Evolutionary conservation across 2,797 vertebrate species (phyloP), one percentile per base, ranked within the genome.

Genomic region (Rachycentron canadum): DNA sequence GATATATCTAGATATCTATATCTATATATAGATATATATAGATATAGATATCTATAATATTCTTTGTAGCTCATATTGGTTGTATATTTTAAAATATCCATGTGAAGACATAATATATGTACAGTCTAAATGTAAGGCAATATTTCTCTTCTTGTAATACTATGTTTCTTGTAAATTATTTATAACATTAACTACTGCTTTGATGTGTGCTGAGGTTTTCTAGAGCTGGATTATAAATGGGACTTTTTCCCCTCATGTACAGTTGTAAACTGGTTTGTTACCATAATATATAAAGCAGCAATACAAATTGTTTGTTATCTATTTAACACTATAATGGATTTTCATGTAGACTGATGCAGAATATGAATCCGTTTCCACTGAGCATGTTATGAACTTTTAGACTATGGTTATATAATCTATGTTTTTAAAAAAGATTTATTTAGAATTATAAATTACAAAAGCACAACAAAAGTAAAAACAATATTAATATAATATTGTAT

Each of bases 11-110:
- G n/a, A n/a, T n/a, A n/a, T n/a, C n/a, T n/a, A n/a, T n/a, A n/a
- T n/a, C n/a, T n/a, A n/a, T n/a, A n/a, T n/a, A n/a, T n/a, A n/a
- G n/a, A n/a, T n/a, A n/a, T n/a, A n/a, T n/a, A n/a, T n/a, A n/a
- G n/a, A n/a, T n/a, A n/a, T n/a, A 76, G 66, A 52, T 92, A 86
- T 89, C 89, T 81, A 89, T 87, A n/a, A 87, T 52, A 56, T 62
- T 82, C 13, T 59, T 32, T 71, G 63, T 60, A 72, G 60, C 0
- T 75, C 69, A 69, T 55, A 50, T 72, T 55, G 77, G 61, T 58
- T 81, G 57, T 80, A n/a, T 28, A 55, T 28, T 40, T 10, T 69
- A 3, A 73, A 58, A 65, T 70, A 73, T 76, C 83, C 76, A 84
- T 68, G 59, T 89, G 60, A 73, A 70, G 57, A 75, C 13, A 58